Evolutionary conservation across 2,113 vertebrate species (phyloP).

Genomic region (Carassius auratus): DNA sequence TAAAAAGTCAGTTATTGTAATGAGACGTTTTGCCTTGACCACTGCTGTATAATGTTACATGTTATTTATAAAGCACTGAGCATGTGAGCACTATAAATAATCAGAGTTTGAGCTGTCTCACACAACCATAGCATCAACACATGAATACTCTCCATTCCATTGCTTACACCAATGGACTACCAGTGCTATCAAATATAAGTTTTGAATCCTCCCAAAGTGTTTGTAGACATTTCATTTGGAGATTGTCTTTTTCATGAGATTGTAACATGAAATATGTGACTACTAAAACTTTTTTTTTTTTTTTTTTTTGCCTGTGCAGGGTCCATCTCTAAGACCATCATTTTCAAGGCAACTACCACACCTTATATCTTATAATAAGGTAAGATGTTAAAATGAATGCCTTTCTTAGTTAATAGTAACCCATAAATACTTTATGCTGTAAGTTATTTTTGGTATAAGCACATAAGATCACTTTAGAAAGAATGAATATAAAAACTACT

Average conservation of each 20-base stretch:
- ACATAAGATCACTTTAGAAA: background rate
- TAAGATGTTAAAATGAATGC: background rate
- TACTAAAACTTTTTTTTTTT: background rate
- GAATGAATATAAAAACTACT: background rate
- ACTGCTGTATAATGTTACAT: background rate
- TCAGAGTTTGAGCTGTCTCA: background rate
- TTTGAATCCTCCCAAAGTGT: background rate
- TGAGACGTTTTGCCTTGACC: background rate
- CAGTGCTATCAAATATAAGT: background rate
- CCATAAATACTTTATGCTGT: background rate
- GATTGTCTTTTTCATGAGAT: background rate
- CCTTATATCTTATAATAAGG: conserved; percentile 15
- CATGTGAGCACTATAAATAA: background rate
- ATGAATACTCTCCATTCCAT: background rate
- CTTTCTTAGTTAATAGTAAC: background rate
- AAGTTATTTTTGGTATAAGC: background rate
- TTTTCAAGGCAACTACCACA: background rate
- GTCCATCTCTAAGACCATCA: background rate
- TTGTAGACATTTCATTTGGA: background rate
- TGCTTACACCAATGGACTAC: background rate
- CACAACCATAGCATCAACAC: background rate
- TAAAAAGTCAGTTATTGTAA: background rate
- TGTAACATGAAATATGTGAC: background rate
- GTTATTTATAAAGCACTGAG: background rate
- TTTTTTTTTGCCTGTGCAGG: background rate